Base-by-base conservation (phyloP, 2,113 vertebrate species). In the Chamaetylas fuelleborni region DNA sequence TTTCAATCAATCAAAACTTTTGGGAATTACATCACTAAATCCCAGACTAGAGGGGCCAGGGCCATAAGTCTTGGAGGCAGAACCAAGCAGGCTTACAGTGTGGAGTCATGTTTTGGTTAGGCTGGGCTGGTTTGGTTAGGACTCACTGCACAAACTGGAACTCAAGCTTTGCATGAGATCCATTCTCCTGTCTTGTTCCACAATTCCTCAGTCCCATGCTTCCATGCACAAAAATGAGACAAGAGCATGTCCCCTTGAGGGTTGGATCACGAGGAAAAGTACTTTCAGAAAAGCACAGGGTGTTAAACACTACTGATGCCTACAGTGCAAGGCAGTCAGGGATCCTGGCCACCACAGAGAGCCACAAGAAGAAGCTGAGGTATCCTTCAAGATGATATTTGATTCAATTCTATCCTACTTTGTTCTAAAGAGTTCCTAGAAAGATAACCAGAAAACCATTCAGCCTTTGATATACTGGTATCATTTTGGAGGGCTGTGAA, bases 1-100 rank as follows among this genome's bases (percentile, higher is more conserved):
- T 80, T 82, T 77, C 57, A n/a, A 92, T 90, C 88, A 48, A 86
- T 56, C 85, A 83, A 73, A 92, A 90, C 56, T 88, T 92, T 83
- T 53, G 57, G 71, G 76, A 93, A 77, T 86, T 70, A 77, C 82
- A 71, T 81, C 85, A 86, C 36, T 57, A 74, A 90, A 90, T 51
- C 28, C 71, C 43, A 88, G 60, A 48, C n/a, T 43, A 26, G 56
- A 91, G 18, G 42, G 22, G 15, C 34, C 33, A 80, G 12, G 40
- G 15, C 28, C 45, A 19, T 61, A 50, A 60, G 33, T 33, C 34
- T 38, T 2, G 0, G 48, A 36, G n/a, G 17, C 48, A 93, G 81
- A 85, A 57, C 18, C 36, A 66, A 69, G 38, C 16, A 77, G 74
- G 54, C 10, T 61, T 19, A 42, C 4, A 9, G 42, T 36, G 38